Percentiles rank a stretch among this genome's conserved stretches.
These are phyloP conservation scores for Phasianus colchicus DNA, from an alignment of 2,113 vertebrate species.

Conservation along the genomic window DNA sequence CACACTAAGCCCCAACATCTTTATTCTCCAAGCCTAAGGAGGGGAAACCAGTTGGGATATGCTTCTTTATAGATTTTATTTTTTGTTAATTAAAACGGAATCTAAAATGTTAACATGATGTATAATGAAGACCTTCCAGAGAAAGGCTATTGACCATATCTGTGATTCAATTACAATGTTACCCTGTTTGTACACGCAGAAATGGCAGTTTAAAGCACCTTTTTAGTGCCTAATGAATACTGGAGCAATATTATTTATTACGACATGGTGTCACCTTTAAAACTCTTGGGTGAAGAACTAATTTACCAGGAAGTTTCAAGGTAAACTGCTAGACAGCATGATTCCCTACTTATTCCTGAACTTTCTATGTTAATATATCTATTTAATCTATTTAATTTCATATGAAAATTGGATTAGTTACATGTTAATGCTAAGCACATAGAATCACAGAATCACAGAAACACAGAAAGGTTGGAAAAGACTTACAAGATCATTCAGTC, in stretches of 20 bases:
- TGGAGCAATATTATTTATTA: neutral
- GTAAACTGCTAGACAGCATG: neutral
- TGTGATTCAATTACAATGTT: neutral
- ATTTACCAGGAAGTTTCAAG: neutral
- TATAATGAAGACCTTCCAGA: neutral
- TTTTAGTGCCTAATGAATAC: neutral
- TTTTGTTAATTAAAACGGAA: neutral
- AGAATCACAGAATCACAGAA: too few species aligned
- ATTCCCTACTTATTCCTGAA: neutral
- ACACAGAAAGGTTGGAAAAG: too few species aligned
- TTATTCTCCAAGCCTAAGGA: neutral
- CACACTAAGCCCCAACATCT: neutral
- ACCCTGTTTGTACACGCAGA: neutral
- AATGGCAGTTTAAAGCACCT: neutral
- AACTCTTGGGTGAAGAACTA: neutral
- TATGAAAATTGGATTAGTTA: neutral
- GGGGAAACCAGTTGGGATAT: neutral
- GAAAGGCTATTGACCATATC: neutral
- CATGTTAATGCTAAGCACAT: neutral
- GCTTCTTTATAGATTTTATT: neutral
- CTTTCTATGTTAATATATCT: neutral
- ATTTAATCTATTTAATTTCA: neutral
- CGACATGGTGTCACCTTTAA: conserved; percentile 69
- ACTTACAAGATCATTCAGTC: too few species aligned
- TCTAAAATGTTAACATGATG: neutral